These are phyloP conservation scores for Leucoraja erinaceus DNA, from an alignment of 2,113 vertebrate genomes.

Conservation along the genomic window DNA sequence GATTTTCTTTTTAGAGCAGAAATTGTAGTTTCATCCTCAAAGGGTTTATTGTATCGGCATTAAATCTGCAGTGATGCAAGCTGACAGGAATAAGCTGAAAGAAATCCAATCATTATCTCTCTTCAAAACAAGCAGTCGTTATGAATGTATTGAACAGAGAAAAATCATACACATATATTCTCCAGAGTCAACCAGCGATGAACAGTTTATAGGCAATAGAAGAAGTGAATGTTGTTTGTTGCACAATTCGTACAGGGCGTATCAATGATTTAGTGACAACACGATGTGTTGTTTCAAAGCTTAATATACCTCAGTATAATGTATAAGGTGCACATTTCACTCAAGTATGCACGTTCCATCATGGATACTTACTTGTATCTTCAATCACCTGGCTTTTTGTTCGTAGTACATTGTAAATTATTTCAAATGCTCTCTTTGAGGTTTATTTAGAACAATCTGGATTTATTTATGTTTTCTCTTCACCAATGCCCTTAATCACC, in stretches of 20 bases:
- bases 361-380: not conserved
- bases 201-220: not conserved
- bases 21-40: not conserved
- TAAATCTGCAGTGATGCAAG: not conserved
- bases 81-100: not conserved
- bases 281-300: not conserved
- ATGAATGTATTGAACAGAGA: conserved; percentile 19
- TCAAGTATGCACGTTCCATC: not conserved
- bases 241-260: not conserved
- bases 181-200: not conserved
- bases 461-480: not conserved
- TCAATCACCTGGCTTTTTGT: not conserved
- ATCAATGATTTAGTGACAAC: not conserved
- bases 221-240: not conserved
- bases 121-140: not conserved
- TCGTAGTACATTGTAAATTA: not conserved
- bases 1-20: not conserved
- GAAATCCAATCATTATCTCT: not conserved
- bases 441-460: not conserved
- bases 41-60: not conserved
- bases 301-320: not conserved
- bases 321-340: not conserved
- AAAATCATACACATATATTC: not conserved
- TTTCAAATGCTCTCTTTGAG: not conserved
- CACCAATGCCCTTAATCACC: not conserved